Percentiles rank a stretch among this genome's conserved stretches.
These are phyloP conservation scores for Metacarcinus magister DNA, from an alignment of 2,888 invertebrate genomes.

Conservation along the genomic window DNA sequence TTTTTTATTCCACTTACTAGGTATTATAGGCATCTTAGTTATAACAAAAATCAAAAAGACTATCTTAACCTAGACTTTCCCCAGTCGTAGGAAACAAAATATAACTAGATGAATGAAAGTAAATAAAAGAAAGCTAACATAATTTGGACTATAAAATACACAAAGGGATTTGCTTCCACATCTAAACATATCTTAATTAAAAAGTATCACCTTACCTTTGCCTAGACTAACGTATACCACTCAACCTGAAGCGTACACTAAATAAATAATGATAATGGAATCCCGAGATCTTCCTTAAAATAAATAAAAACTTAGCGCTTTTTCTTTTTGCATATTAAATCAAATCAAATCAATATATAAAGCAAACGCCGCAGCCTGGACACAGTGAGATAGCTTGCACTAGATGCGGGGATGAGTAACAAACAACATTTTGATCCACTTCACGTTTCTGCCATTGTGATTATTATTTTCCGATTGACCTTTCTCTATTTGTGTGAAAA, in stretches of 20 bases:
- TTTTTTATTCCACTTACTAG: neutral
- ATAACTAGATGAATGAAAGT: neutral
- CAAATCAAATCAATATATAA: neutral
- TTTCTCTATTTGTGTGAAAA: neutral
- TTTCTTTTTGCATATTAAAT: neutral
- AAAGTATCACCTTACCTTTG: no score
- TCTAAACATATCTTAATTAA: neutral
- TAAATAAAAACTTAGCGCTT: no score
- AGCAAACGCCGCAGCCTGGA: neutral
- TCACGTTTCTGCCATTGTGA: no score
- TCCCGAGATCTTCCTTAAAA: no score
- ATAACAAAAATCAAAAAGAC: neutral
- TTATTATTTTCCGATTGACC: neutral
- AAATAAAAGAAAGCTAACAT: neutral
- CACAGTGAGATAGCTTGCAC: neutral
- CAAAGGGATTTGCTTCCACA: neutral
- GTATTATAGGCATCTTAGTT: neutral
- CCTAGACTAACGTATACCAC: no score
- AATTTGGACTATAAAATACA: neutral
- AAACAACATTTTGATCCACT: no score
- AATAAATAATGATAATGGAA: no score
- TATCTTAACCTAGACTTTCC: neutral
- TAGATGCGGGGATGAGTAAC: no score
- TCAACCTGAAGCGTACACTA: no score
- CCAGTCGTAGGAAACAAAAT: neutral